Percentiles rank a stretch among this genome's conserved stretches.
phyloP scores from a whole-genome alignment of 2,888 invertebrate genomes.

The Cenopis cana region DNA sequence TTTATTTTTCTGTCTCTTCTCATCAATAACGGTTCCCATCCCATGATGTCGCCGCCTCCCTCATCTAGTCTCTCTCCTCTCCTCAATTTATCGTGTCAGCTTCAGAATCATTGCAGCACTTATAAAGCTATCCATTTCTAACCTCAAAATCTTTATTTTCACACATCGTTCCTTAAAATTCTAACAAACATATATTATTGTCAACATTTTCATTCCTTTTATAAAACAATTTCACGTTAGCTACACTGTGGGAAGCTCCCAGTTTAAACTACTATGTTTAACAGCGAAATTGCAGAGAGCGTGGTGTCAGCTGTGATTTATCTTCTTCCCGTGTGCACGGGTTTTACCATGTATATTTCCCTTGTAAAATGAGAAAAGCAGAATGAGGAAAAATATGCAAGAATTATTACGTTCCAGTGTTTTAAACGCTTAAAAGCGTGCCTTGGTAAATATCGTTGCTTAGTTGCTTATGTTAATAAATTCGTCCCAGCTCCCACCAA shows the following conservation, averaged over 20 bases:
- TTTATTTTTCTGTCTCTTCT: too few species aligned
- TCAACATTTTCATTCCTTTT: not conserved
- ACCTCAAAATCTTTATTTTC: not conserved
- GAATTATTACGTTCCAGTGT: not conserved
- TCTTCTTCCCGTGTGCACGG: not conserved
- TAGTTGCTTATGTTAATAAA: too few species aligned
- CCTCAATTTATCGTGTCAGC: too few species aligned
- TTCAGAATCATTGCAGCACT: too few species aligned
- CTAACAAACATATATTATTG: constrained; percentile 1
- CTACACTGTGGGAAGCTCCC: not conserved
- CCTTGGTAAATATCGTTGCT: too few species aligned
- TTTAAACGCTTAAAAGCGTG: not conserved
- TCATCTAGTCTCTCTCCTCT: too few species aligned
- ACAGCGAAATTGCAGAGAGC: not conserved
- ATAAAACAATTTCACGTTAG: not conserved
- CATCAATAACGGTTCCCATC: too few species aligned
- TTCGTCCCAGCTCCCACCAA: too few species aligned
- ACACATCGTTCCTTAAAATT: not conserved
- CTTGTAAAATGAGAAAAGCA: not conserved
- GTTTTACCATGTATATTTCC: not conserved
- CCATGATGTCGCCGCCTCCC: too few species aligned
- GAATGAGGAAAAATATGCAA: not conserved
- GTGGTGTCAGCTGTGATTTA: not conserved
- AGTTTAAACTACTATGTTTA: constrained; percentile 7
- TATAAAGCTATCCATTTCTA: too few species aligned